phyloP scores from a whole-genome alignment of 2,888 invertebrate species.

The Dicranocentrus wangi region DNA sequence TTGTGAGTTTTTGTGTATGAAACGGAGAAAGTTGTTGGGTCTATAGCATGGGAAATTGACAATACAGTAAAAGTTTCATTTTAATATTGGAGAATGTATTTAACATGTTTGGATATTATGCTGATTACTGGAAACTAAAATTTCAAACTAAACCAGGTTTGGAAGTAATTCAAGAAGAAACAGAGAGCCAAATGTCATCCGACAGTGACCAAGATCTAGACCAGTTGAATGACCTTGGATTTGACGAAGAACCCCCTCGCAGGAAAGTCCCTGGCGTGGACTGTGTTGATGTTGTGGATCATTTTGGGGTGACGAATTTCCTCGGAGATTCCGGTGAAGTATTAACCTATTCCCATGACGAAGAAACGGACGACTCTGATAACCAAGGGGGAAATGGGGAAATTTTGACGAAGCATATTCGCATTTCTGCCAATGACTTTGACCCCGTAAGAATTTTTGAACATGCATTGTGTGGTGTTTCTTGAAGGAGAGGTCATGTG shows the following conservation, averaged over 20 bases:
- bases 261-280: constrained; percentile 36
- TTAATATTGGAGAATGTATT: too few species aligned
- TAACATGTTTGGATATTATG: too few species aligned
- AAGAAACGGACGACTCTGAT: constrained; percentile 42
- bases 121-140: too few species aligned
- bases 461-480: too few species aligned
- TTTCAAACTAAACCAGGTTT: too few species aligned
- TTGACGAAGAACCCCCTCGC: constrained; percentile 32
- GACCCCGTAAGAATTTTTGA: constrained; percentile 67
- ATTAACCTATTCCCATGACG: constrained; percentile 36
- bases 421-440: constrained; percentile 71
- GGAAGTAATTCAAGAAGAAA: constrained; percentile 73
- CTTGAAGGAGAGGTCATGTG: too few species aligned
- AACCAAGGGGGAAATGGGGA: constrained; percentile 60
- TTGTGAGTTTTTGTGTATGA: too few species aligned
- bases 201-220: constrained; percentile 72
- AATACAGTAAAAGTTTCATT: too few species aligned
- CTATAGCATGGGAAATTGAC: too few species aligned
- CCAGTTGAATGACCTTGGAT: constrained; percentile 40
- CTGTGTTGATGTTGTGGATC: constrained; percentile 46
- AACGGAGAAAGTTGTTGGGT: too few species aligned
- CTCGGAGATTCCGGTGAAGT: constrained; percentile 31
- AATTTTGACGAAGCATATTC: constrained; percentile 71
- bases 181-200: constrained; percentile 73
- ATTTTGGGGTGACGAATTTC: constrained; percentile 54